Conservation (phyloP, 2,113 vertebrate genomes). For the Phalacrocorax aristotelis region DNA sequence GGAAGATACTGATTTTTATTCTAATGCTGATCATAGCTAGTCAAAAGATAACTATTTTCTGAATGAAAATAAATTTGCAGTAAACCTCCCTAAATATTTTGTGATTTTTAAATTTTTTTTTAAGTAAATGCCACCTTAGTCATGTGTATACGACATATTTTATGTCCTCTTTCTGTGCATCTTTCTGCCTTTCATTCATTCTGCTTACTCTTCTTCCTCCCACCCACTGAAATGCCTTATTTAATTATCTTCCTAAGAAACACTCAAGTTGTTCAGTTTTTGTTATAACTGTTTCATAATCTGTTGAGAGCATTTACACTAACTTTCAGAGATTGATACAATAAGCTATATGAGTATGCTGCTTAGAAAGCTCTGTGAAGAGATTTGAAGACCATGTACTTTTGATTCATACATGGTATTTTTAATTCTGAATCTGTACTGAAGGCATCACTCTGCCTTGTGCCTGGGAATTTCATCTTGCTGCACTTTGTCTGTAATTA, state of each 20-base stretch:
- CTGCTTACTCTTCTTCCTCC: background rate
- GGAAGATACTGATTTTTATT: conserved; percentile 29
- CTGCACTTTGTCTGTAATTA: conserved; percentile 18
- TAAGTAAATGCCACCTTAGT: background rate
- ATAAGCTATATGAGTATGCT: background rate
- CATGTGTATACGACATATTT: background rate
- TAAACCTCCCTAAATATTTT: background rate
- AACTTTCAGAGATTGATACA: background rate
- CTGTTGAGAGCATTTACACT: background rate
- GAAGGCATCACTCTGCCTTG: background rate
- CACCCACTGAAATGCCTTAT: background rate
- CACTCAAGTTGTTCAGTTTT: background rate
- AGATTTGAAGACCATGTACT: background rate
- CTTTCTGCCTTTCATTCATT: background rate
- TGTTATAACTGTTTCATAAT: background rate
- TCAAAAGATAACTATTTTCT: conserved; percentile 7
- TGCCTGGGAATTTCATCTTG: conserved; percentile 14
- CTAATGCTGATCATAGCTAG: background rate
- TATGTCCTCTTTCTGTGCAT: background rate
- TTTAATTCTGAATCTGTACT: background rate
- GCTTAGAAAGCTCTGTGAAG: background rate
- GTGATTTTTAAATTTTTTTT: background rate
- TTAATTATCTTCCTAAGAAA: background rate
- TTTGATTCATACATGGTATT: background rate
- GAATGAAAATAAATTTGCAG: background rate